Conservation (phyloP, 2,888 invertebrate genomes). For the Aplocera efformata region DNA sequence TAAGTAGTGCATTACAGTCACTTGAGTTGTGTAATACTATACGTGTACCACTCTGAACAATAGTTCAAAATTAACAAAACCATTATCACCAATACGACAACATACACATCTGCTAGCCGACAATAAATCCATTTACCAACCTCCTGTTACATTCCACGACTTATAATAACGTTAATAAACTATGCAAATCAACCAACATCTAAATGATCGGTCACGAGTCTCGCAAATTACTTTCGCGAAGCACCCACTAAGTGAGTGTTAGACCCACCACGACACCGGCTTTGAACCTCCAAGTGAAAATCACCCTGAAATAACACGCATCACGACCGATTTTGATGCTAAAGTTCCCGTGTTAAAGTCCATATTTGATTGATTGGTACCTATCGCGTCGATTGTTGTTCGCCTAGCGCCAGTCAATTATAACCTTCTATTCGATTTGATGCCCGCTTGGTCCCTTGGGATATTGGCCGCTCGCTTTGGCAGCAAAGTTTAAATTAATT, state of each 20-base stretch:
- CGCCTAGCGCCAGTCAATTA: constrained; percentile 64
- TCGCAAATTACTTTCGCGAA: constrained; percentile 63
- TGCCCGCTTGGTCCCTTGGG: constrained; percentile 67
- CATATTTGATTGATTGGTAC: constrained; percentile 48
- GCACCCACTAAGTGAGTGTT: constrained; percentile 63
- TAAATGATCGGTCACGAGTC: constrained; percentile 57
- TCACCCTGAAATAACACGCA: constrained; percentile 27
- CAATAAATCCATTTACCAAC: constrained; percentile 55
- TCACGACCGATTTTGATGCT: constrained; percentile 31
- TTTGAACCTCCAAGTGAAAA: constrained; percentile 40
- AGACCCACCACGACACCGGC: constrained; percentile 49
- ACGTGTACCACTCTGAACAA: too few species aligned
- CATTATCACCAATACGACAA: constrained; percentile 46
- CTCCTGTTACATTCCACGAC: constrained; percentile 41
- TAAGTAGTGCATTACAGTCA: too few species aligned
- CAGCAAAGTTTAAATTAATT: constrained; percentile 77
- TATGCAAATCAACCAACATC: constrained; percentile 59
- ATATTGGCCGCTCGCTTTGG: constrained; percentile 62
- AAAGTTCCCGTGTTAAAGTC: constrained; percentile 35
- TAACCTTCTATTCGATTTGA: constrained; percentile 76
- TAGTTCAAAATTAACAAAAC: constrained; percentile 58
- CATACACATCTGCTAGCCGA: constrained; percentile 40
- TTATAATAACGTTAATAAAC: constrained; percentile 57
- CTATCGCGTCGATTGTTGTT: constrained; percentile 54
- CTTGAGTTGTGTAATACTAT: too few species aligned